Evolutionary conservation across 2,797 vertebrate genomes (phyloP), one percentile per base, ranked within the genome.

Genomic region (Adrianichthys oophorus): DNA sequence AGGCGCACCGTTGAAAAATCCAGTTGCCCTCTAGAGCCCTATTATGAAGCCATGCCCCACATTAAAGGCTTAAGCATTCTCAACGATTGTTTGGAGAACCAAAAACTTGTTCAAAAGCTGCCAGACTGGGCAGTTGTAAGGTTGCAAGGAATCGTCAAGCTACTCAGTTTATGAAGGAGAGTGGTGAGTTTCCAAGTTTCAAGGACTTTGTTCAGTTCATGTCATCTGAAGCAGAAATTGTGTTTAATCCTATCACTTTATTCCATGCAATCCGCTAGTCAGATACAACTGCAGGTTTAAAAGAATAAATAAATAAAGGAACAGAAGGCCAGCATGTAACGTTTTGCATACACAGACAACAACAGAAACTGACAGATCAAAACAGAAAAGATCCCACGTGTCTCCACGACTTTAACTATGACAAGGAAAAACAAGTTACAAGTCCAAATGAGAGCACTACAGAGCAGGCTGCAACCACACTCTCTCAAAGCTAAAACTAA

Each of bases 61-160:
- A 18, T 50, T 3, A 19, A 59, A 16, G 41, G 40, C 1, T 19
- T 56, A 40, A 4, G 59, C 2, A 70, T 74, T 17, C 40, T 68
- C 1, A 71, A 64, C 2, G 59, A 78, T 4, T 68, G 61, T 23
- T 41, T 56, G 12, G 59, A 72, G 40, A 79, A 69, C 26, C 71
- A 62, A 5, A 64, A 48, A 7, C 26, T 65, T 1, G 23, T 65
- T 16, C 54, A 77, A 5, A 77, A 69, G 4, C 1, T 62, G 15
- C 53, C 49, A 16, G 52, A 67, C 8, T 60, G 62, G 62, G 42
- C 43, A 40, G 48, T 46, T 12, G 8, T 43, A 12, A 12, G 12
- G 2, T 71, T 2, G 19, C 19, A 19, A 19, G 68, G 59, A 76
- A 71, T 23, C 16, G 40, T 1, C 43, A 59, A 4, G 59, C 49